Conservation (phyloP, 2,888 invertebrate species). For the Morpho achilles region DNA sequence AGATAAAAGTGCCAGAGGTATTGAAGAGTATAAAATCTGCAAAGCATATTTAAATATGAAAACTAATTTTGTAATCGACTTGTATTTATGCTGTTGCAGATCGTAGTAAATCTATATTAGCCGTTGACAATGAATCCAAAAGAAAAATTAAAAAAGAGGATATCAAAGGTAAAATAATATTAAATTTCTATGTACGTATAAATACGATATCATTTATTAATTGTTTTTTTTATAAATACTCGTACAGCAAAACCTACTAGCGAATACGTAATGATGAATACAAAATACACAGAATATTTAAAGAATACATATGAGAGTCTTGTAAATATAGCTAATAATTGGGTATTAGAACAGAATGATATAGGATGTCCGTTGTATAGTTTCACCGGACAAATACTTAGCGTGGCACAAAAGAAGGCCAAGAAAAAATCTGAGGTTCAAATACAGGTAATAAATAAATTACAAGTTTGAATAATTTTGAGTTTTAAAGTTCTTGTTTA, state of each 20-base stretch:
- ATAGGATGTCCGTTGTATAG: constrained; percentile 50
- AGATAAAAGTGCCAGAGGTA: constrained; percentile 24
- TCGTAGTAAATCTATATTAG: constrained; percentile 39
- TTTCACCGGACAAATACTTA: constrained; percentile 55
- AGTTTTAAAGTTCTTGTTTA: too few species aligned
- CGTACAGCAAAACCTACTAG: constrained; percentile 49
- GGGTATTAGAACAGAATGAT: constrained; percentile 57
- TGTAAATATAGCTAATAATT: constrained; percentile 62
- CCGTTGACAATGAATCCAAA: constrained; percentile 45
- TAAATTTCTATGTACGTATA: background rate
- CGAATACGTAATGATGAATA: constrained; percentile 52
- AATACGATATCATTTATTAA: constrained; percentile 2
- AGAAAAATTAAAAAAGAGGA: constrained; percentile 64
- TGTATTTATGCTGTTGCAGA: constrained; percentile 9
- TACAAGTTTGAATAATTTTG: too few species aligned
- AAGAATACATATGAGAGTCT: constrained; percentile 58
- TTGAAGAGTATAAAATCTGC: background rate
- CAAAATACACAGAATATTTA: constrained; percentile 58
- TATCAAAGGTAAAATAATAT: constrained; percentile 40
- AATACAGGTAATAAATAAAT: constrained; percentile 38
- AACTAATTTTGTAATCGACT: too few species aligned
- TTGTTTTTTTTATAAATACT: constrained; percentile 1
- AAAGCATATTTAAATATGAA: too few species aligned
- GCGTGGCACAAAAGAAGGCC: constrained; percentile 50
- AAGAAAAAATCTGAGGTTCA: constrained; percentile 63